A percentile compares a stretch with the other conserved stretches of the same genome.
These are phyloP conservation scores for Chionomys nivalis DNA, from an alignment of 2,113 vertebrate species.

Conservation along the genomic window DNA sequence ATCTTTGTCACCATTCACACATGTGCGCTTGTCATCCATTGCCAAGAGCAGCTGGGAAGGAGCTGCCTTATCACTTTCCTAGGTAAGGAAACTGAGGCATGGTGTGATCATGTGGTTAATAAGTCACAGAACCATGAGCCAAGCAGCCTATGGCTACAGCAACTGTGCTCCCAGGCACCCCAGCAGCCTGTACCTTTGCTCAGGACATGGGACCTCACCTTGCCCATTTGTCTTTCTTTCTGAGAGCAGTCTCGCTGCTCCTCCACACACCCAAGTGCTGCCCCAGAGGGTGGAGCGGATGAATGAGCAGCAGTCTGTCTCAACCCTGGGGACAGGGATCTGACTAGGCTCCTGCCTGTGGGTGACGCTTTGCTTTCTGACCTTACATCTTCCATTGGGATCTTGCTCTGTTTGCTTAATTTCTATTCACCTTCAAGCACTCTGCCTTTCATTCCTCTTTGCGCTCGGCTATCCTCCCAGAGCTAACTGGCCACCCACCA, in stretches of 20 bases:
- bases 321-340: not conserved
- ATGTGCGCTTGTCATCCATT: not conserved
- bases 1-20: not conserved
- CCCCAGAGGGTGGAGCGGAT: not conserved
- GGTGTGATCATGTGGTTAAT: not conserved
- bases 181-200: not conserved
- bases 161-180: not conserved
- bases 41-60: not conserved
- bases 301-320: not conserved
- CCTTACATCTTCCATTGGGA: not conserved
- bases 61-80: not conserved
- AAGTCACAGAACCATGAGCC: not conserved
- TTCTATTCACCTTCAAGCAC: not conserved
- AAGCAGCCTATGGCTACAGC: not conserved
- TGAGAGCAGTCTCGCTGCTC: not conserved
- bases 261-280: not conserved
- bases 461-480: not conserved
- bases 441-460: not conserved
- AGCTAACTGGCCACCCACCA: not conserved
- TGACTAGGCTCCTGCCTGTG: not conserved
- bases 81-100: slow-evolving; percentile 5
- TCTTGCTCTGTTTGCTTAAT: not conserved
- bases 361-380: not conserved
- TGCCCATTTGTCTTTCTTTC: not conserved
- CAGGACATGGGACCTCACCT: not conserved